A percentile compares a stretch with the other conserved stretches of the same genome.
Conservation (phyloP, 2,113 vertebrate species). For the Nerophis ophidion region DNA sequence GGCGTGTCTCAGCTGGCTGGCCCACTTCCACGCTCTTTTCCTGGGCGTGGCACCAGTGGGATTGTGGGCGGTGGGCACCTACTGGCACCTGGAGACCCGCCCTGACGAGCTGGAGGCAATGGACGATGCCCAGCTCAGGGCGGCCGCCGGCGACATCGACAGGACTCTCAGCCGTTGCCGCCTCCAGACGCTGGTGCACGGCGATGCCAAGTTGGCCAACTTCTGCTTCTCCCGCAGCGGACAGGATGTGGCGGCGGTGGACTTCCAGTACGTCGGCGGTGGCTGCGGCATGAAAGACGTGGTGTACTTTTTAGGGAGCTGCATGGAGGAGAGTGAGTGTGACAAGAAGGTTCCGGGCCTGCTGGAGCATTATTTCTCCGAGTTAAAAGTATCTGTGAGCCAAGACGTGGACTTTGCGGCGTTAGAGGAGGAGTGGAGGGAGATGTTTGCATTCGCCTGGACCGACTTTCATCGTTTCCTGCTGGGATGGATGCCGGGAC, state of each 20-base stretch:
- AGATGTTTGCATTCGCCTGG: conserved; percentile 71
- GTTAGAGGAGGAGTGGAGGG: conserved; percentile 70
- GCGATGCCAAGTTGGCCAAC: conserved; percentile 75
- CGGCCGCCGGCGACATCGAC: conserved; percentile 60
- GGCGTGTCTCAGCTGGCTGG: conserved; percentile 71
- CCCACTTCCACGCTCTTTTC: conserved; percentile 71
- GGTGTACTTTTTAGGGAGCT: conserved; percentile 69
- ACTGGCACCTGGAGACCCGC: conserved; percentile 75
- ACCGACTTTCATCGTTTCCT: conserved; percentile 73
- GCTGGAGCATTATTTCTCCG: conserved; percentile 66
- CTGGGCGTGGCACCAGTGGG: conserved; percentile 53
- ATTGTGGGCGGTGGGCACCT: conserved; percentile 72
- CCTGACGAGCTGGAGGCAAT: conserved; percentile 71
- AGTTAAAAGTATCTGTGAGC: conserved; percentile 44
- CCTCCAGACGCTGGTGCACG: conserved; percentile 71
- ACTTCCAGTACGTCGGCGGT: conserved; percentile 74
- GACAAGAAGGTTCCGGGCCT: conserved; percentile 54
- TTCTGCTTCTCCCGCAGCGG: conserved; percentile 68
- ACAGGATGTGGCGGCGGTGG: conserved; percentile 62
- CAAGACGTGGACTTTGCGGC: conserved; percentile 42
- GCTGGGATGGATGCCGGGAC: conserved; percentile 72
- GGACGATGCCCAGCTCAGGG: conserved; percentile 60
- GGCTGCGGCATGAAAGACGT: conserved; percentile 77
- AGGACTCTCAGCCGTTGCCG: conserved; percentile 54
- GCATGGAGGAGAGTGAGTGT: conserved; percentile 67